Evolutionary conservation across 2,113 vertebrate genomes (phyloP).

Genomic region (Desmodus rotundus): DNA sequence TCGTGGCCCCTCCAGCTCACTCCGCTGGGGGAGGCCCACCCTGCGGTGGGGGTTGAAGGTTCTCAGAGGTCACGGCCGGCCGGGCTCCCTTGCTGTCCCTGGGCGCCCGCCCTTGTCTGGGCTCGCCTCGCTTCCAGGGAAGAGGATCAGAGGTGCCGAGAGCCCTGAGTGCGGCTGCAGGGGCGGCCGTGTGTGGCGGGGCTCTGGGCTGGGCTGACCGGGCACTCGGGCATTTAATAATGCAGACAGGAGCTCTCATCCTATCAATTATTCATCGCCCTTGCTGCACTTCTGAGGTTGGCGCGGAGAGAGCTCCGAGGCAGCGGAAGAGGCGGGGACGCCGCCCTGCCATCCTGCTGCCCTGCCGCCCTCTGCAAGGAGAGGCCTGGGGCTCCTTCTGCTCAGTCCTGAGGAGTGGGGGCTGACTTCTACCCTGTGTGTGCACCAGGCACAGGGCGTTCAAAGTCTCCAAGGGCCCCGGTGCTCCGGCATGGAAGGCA

Average conservation of each 20-base stretch:
- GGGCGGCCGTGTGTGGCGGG: conserved; percentile 8
- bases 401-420: neutral
- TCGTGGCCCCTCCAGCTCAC: rapidly evolving
- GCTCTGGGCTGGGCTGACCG: conserved; percentile 43
- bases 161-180: conserved; percentile 23
- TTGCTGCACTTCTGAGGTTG: conserved; percentile 71
- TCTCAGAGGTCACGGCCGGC: rapidly evolving
- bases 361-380: neutral
- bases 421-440: too few species aligned
- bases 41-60: neutral
- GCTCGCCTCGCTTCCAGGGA: neutral
- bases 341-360: neutral
- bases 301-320: conserved; percentile 53
- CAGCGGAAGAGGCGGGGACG: neutral
- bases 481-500: conserved; percentile 28
- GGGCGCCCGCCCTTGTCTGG: rapidly evolving
- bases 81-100: neutral
- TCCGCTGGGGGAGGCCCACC: neutral
- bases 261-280: conserved; percentile 79
- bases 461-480: neutral
- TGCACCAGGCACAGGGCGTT: rapidly evolving
- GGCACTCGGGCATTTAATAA: conserved; percentile 69
- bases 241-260: conserved; percentile 69
- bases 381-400: conserved; percentile 22
- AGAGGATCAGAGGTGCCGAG: neutral